Evolutionary conservation across 2,888 invertebrate species (phyloP).

Genomic region (Drosophila emarginata): DNA sequence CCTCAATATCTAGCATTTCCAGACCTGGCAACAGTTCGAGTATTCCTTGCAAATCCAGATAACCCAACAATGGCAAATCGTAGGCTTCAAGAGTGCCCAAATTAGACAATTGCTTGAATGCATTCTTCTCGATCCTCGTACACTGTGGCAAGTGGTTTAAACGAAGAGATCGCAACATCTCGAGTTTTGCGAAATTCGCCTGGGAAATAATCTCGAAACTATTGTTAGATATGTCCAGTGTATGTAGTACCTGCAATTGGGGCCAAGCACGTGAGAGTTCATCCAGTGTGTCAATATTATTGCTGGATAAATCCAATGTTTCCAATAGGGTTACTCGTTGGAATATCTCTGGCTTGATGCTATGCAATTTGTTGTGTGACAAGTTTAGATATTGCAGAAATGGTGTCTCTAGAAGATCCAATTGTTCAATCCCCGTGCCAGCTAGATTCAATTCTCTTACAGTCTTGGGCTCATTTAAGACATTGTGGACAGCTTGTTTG

Average conservation of each 20-base stretch:
- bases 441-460: slow-evolving; percentile 91
- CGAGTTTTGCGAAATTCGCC: slow-evolving; percentile 89
- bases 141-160: slow-evolving; percentile 88
- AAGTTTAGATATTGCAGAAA: slow-evolving; percentile 91
- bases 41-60: slow-evolving; percentile 92
- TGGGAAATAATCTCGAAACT: slow-evolving; percentile 90
- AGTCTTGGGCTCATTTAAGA: slow-evolving; percentile 94
- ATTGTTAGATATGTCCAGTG: slow-evolving; percentile 91
- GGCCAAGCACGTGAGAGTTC: slow-evolving; percentile 87
- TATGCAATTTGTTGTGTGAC: slow-evolving; percentile 88
- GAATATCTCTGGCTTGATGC: slow-evolving; percentile 87
- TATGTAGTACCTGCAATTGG: slow-evolving; percentile 87
- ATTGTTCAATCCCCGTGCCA: slow-evolving; percentile 88
- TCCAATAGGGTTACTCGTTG: slow-evolving; percentile 91
- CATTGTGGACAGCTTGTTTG: slow-evolving; percentile 88
- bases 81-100: slow-evolving; percentile 88
- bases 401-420: slow-evolving; percentile 91
- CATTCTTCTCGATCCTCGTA: slow-evolving; percentile 90
- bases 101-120: slow-evolving; percentile 89
- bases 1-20: slow-evolving; percentile 91
- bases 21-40: slow-evolving; percentile 89
- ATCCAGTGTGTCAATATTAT: slow-evolving; percentile 85
- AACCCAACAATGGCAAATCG: slow-evolving; percentile 90
- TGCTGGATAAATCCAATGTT: slow-evolving; percentile 89
- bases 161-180: slow-evolving; percentile 86